Conservation (phyloP, 2,797 vertebrate species). For the Myotis myotis region DNA sequence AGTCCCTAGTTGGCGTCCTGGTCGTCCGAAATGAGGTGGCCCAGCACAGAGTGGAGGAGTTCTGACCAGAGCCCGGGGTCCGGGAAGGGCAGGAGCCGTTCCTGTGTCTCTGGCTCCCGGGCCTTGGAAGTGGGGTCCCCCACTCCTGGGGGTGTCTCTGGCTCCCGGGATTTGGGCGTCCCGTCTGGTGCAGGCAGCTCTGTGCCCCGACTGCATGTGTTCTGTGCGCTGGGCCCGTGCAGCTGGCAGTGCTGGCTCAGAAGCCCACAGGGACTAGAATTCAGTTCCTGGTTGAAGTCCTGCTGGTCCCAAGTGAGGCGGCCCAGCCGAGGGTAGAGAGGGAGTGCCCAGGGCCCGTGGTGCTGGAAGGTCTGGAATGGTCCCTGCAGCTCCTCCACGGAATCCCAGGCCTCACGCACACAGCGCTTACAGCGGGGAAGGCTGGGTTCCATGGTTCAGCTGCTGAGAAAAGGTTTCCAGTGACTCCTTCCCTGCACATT, state of each 20-base stretch:
- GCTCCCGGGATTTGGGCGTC: too few relatives aligned
- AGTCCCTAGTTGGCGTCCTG: too few relatives aligned
- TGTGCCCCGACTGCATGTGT: too few relatives aligned
- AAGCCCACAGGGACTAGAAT: background rate
- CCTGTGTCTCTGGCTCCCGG: too few relatives aligned
- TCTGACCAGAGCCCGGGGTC: too few relatives aligned
- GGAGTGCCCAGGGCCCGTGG: rapidly evolving
- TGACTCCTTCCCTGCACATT: rapidly evolving
- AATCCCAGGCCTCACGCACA: background rate
- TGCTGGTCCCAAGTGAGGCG: background rate
- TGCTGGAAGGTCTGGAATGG: rapidly evolving
- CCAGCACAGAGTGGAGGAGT: too few relatives aligned
- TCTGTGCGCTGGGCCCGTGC: background rate
- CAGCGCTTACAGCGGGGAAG: background rate
- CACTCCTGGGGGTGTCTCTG: too few relatives aligned
- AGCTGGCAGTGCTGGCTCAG: background rate
- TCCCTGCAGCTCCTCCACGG: rapidly evolving
- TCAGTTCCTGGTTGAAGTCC: background rate
- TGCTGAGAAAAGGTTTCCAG: too few relatives aligned
- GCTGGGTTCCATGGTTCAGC: background rate
- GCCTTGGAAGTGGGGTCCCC: too few relatives aligned
- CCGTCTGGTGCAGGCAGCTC: too few relatives aligned
- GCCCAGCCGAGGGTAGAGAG: background rate
- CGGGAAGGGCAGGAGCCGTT: too few relatives aligned
- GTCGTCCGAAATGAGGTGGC: too few relatives aligned